Percentiles rank a stretch among this genome's conserved stretches.
Evolutionary conservation across 1,140 invertebrate genomes (phyloP).

Genomic region (Papilio machaon): DNA sequence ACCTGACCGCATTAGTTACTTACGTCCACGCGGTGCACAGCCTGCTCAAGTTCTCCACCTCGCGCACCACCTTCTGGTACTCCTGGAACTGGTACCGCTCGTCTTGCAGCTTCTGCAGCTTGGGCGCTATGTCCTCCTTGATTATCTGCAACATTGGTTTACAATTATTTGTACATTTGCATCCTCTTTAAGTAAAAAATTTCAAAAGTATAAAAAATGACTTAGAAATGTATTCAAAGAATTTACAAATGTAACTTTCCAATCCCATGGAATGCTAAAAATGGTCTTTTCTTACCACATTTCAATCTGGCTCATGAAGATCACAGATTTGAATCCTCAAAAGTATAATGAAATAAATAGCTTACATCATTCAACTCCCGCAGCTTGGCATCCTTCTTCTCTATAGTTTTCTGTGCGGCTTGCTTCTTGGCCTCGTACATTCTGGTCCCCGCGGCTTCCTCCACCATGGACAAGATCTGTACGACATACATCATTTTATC

Average conservation of each 20-base stretch:
- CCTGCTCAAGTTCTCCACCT: constrained; percentile 92
- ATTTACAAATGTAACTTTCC: too few relatives aligned
- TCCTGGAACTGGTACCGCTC: constrained; percentile 94
- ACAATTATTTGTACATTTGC: not conserved
- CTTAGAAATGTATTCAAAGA: too few relatives aligned
- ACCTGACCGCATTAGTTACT: constrained; percentile 38
- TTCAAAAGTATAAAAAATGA: too few relatives aligned
- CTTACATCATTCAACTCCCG: constrained; percentile 92
- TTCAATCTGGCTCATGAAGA: too few relatives aligned
- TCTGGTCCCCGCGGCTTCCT: constrained; percentile 99
- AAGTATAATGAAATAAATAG: constrained; percentile 18
- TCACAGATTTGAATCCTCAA: too few relatives aligned
- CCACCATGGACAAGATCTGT: constrained; percentile 98
- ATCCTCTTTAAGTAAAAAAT: not conserved
- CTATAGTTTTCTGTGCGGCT: constrained; percentile 92
- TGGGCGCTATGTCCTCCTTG: constrained; percentile 94
- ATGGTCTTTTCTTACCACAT: too few relatives aligned
- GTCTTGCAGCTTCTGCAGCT: constrained; percentile 92
- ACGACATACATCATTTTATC: constrained; percentile 41
- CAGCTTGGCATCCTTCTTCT: constrained; percentile 97
- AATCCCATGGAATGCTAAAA: too few relatives aligned
- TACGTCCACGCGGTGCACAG: constrained; percentile 90
- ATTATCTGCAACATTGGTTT: constrained; percentile 86
- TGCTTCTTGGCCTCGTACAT: constrained; percentile 98
- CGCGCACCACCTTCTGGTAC: constrained; percentile 93